Evolutionary conservation across 2,113 vertebrate species (phyloP).

Genomic region (Bambusicola thoracicus): DNA sequence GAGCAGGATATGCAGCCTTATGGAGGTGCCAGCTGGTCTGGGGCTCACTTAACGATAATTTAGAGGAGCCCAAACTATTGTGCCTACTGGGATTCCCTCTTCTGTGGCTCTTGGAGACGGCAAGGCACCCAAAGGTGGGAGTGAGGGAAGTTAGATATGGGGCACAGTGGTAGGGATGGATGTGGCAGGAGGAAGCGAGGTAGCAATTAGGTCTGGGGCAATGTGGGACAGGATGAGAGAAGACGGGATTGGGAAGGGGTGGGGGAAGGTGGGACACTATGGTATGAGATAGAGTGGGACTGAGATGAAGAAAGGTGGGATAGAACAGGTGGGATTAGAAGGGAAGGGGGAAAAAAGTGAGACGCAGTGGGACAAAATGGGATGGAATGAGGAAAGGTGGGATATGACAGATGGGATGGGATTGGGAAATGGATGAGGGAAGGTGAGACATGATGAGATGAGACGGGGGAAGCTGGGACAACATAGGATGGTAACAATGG

Average conservation of each 20-base stretch:
- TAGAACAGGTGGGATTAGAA: neutral
- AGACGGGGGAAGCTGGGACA: too few species aligned
- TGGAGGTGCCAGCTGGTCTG: rapidly evolving
- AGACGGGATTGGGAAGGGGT: too few species aligned
- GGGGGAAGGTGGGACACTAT: too few species aligned
- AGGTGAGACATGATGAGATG: too few species aligned
- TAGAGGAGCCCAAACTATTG: neutral
- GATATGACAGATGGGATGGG: too few species aligned
- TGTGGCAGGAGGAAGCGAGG: rapidly evolving
- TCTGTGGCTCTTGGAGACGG: neutral
- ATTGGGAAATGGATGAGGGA: too few species aligned
- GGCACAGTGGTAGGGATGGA: neutral
- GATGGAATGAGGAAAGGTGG: neutral
- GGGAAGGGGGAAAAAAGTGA: too few species aligned
- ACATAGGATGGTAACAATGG: neutral
- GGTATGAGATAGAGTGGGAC: too few species aligned
- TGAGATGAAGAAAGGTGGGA: too few species aligned
- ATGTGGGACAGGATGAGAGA: neutral
- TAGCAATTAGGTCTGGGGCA: too few species aligned
- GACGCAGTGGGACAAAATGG: neutral
- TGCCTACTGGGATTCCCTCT: rapidly evolving
- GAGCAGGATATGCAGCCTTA: neutral
- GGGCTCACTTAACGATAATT: rapidly evolving
- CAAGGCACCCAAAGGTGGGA: neutral
- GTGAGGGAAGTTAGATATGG: rapidly evolving